phyloP scores from a whole-genome alignment of 1,140 invertebrate genomes.

The Ladona fulva region DNA sequence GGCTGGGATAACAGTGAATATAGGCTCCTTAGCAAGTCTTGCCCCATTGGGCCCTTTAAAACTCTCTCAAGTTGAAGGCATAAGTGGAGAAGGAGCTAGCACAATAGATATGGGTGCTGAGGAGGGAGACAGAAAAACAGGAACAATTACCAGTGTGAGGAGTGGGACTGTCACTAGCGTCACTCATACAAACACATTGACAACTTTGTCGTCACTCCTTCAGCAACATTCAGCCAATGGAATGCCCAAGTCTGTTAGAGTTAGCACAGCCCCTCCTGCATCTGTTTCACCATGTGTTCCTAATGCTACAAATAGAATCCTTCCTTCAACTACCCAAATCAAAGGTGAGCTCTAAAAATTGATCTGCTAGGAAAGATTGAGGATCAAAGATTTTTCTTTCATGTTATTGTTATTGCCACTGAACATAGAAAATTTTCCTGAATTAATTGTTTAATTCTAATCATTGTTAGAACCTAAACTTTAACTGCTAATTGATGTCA shows the following conservation, averaged over 20 bases:
- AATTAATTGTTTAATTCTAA: too few species aligned
- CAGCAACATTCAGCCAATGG: neutral
- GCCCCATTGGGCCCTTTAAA: constrained; percentile 36
- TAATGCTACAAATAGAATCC: neutral
- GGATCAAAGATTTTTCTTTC: too few species aligned
- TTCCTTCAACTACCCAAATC: neutral
- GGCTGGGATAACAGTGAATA: constrained; percentile 38
- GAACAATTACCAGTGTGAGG: neutral
- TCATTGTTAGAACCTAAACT: too few species aligned
- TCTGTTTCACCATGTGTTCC: neutral
- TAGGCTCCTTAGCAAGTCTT: constrained; percentile 39
- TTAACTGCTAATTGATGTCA: too few species aligned
- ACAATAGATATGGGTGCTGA: neutral
- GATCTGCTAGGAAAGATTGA: too few species aligned
- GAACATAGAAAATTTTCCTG: too few species aligned
- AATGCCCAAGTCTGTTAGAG: neutral
- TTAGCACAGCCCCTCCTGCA: neutral
- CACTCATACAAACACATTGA: neutral
- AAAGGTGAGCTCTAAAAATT: neutral
- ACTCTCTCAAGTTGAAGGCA: neutral
- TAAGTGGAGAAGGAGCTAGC: neutral
- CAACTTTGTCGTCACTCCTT: neutral
- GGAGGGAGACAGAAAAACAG: neutral
- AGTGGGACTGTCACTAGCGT: neutral
- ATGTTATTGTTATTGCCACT: too few species aligned